Conservation (phyloP, 2,113 vertebrate genomes). For the Misgurnus anguillicaudatus region DNA sequence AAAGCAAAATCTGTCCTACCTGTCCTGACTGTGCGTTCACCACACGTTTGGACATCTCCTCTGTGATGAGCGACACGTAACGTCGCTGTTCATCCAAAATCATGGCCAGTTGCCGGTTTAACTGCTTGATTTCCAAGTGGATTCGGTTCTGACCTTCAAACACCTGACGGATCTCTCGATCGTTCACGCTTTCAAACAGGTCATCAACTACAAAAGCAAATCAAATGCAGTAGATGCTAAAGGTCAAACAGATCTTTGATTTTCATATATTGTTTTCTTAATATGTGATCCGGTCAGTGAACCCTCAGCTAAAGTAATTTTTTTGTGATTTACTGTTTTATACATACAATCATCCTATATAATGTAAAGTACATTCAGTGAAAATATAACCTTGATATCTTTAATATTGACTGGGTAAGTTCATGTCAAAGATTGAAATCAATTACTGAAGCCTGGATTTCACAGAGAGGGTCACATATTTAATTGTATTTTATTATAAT, state of each 20-base stretch:
- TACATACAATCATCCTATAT: no score
- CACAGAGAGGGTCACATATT: no score
- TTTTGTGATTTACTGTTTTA: no score
- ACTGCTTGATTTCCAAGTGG: slow-evolving; percentile 96
- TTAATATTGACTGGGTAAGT: no score
- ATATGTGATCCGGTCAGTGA: no score
- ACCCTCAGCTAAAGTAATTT: no score
- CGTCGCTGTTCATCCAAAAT: slow-evolving; percentile 94
- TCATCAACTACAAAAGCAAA: slow-evolving; percentile 78
- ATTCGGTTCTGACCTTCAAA: slow-evolving; percentile 97
- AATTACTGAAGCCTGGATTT: no score
- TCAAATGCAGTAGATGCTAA: background rate
- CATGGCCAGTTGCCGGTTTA: slow-evolving; percentile 90
- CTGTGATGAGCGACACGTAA: slow-evolving; percentile 83
- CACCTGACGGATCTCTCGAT: slow-evolving; percentile 91
- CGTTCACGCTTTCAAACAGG: slow-evolving; percentile 84
- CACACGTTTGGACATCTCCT: slow-evolving; percentile 82
- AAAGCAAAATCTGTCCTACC: slow-evolving; percentile 64
- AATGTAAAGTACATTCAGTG: no score
- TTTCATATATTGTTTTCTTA: no score
- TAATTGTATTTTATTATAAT: background rate
- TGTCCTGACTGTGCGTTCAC: slow-evolving; percentile 68
- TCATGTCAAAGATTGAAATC: no score
- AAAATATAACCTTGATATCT: no score
- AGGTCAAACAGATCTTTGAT: background rate